Conservation (phyloP, 2,797 vertebrate species). For the Syngnathus acus region DNA sequence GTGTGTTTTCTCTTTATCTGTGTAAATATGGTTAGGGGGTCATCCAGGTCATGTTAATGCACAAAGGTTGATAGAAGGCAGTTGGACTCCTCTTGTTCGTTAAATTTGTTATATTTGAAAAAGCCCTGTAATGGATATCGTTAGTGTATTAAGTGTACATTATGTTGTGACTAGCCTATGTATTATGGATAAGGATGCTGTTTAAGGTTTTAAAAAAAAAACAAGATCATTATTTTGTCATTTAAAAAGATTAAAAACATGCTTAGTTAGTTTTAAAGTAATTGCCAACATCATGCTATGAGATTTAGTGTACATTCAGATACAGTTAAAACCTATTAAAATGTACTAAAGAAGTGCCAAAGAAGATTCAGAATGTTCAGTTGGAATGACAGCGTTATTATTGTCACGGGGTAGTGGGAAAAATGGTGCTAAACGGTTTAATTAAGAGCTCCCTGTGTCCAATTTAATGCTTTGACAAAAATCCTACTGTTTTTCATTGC, state of each 20-base stretch:
- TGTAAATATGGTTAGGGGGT: too few species aligned
- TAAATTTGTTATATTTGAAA: not conserved
- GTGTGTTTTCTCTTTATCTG: too few species aligned
- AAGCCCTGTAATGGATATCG: not conserved
- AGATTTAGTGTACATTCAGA: not conserved
- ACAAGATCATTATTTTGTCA: not conserved
- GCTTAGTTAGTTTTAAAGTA: not conserved
- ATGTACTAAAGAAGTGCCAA: slow-evolving; percentile 6
- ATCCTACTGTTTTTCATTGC: slow-evolving; percentile 8
- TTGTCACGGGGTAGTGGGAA: not conserved
- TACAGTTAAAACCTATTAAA: slow-evolving; percentile 4
- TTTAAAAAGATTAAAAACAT: not conserved
- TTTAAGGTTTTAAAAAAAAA: not conserved
- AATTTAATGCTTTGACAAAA: slow-evolving; percentile 24
- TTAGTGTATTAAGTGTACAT: too few species aligned
- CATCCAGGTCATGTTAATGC: too few species aligned
- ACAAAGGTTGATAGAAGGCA: too few species aligned
- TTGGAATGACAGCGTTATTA: slow-evolving; percentile 1
- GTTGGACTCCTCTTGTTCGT: too few species aligned
- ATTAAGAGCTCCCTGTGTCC: slow-evolving; percentile 14
- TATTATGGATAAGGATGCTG: not conserved
- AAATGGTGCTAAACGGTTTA: slow-evolving; percentile 11
- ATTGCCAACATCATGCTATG: not conserved
- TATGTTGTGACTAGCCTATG: not conserved
- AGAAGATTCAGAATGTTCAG: slow-evolving; percentile 6